phyloP scores from a whole-genome alignment of 2,797 vertebrate species.

The Molossus alvarezi region DNA sequence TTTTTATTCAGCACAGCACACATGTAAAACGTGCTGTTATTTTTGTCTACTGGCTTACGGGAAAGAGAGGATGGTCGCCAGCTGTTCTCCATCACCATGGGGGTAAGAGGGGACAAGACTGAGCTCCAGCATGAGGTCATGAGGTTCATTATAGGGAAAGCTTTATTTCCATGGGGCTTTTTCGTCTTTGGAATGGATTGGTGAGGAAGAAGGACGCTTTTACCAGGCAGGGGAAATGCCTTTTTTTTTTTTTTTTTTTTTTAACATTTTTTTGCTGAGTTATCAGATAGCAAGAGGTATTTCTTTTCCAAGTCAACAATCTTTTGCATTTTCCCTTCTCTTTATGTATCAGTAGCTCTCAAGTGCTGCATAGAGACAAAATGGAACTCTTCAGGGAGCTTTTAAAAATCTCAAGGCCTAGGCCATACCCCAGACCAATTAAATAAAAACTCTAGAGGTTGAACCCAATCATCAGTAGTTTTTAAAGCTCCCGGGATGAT shows the following conservation, averaged over 20 bases:
- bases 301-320: background rate
- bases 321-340: too few relatives aligned
- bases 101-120: background rate
- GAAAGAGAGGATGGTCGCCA: conserved; percentile 17
- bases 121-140: background rate
- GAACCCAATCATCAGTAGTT: background rate
- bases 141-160: background rate
- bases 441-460: background rate
- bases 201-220: background rate
- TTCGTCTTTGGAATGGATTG: conserved; percentile 3
- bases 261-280: background rate
- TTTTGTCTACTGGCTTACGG: conserved; percentile 44
- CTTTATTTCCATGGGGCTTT: background rate
- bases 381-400: background rate
- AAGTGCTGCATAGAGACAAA: background rate
- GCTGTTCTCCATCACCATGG: background rate
- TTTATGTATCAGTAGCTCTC: background rate
- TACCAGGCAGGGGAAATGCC: background rate
- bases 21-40: background rate
- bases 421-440: background rate
- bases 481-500: conserved; percentile 5
- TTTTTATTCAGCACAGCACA: conserved; percentile 73
- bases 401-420: background rate
- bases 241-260: background rate
- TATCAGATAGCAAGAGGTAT: background rate